Evolutionary conservation across 1,140 invertebrate genomes (phyloP), one percentile per base, ranked within the genome.

Genomic region (Reticulitermes speratus): DNA sequence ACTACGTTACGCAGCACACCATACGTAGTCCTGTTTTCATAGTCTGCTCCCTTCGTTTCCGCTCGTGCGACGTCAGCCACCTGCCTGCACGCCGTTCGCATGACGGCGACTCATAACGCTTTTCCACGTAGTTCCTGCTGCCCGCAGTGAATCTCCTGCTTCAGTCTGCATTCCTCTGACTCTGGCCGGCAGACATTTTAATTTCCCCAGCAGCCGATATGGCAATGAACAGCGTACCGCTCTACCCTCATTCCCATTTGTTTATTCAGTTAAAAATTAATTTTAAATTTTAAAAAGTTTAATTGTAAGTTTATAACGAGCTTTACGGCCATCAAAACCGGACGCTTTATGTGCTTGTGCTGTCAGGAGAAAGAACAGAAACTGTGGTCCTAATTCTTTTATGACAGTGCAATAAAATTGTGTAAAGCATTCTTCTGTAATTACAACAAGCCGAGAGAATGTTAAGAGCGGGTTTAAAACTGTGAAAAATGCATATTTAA

Each of bases 251-350:
- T 16, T 30, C 59, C 65, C 7, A 30, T 75, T 75, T 75, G n/a
- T 75, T 75, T 30, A 75, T 75, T 30, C n/a, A 0, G n/a, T 30
- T 75, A 75, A 75, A 75, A 75, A 75, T 75, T 75, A 75, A 75
- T 75, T 75, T 75, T 16, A 8, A 69, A 69, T 8, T 69, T n/a
- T n/a, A 69, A 69, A n/a, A 30, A 75, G n/a, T 75, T 75, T 75
- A 75, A 75, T 75, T 75, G 65, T 75, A 75, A 75, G 7, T 75
- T 75, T 75, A 75, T 75, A 75, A 75, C 65, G 25, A 75, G 65
- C n/a, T 75, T 75, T 75, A 75, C 65, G 30, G 65, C n/a, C 9
- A 75, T 75, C 14, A 75, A 75, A 75, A 75, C 65, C 8, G 65
- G n/a, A 75, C 65, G 5, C 19, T 75, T 75, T 75, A 75, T 75